Base-by-base conservation (phyloP, 2,113 vertebrate genomes). In the Prolemur simus region DNA sequence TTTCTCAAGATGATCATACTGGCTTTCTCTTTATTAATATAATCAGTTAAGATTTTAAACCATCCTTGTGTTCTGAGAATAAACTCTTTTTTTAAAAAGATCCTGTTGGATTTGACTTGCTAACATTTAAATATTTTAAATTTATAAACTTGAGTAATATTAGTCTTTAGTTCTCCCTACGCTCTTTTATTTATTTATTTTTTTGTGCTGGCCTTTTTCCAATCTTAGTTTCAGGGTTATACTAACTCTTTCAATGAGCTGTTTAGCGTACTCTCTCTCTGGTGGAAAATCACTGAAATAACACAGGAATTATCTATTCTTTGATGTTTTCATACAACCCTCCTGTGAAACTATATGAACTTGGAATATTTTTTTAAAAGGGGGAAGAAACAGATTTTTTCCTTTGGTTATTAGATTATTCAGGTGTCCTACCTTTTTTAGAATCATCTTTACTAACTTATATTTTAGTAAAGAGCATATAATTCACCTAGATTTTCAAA, bases 401-500 rank as follows among this genome's bases (percentile, higher is more conserved):
- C 87, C 23, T 76, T 60, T 69, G 32, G 52, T 56, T 89, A 37
- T 42, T 52, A 21, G 58, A 92, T 49, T 77, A 68, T 47, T 77
- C 29, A 39, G 11, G 10, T 6, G 21, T 34, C 39, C 25, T 63
- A 21, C 9, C 17, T 89, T 49, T 86, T 92, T 83, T 74, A 54
- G 49, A 68, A 56, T 63, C 29, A 81, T 39, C 27, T 92, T 54
- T 85, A 63, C 25, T 42, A 78, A 73, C 4, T 32, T 39, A 32
- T 9, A 85, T 68, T 80, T 87, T 88, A 87, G 32, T 47, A n/a
- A 37, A 82, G 90, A 69, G 34, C 29, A 63, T 2, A 32, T 45
- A 54, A 93, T 89, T 69, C 56, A 96, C 37, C 25, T 54, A 94
- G 39, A 88, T 88, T 80, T 87, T 92, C 37, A 80, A 92, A 87